Base-by-base conservation (phyloP, 2,888 invertebrate genomes). In the Cheiracanthium punctorium region DNA sequence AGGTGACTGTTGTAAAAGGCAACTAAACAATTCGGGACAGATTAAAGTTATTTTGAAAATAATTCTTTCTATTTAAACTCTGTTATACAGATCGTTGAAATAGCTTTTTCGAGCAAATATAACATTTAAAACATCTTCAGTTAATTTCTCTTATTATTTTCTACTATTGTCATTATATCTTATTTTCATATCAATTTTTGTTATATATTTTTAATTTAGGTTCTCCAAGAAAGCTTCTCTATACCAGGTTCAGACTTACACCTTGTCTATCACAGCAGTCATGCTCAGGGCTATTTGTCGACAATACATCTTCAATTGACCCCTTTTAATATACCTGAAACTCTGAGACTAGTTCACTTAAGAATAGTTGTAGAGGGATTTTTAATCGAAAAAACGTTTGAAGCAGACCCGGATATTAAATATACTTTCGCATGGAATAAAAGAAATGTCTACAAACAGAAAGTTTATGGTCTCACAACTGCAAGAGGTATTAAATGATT, bases 401-500 rank as follows among this genome's bases (percentile, higher is more conserved):
- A 98, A 92, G 98, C 99, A 0, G 98, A 98, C 92, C 97, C 98
- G 0, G 95, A 97, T 43, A 97, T 99, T 89, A 98, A 98, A 91
- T 98, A 97, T 92, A 98, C 97, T 0, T 99, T 98, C 91, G 96
- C 98, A 0, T 99, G 99, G 99, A 98, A 99, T 91, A 94, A 98
- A 84, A 93, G 97, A 67, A 99, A 99, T 91, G 97, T 98, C 0
- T 99, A 99, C 92, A 94, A 96, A 52, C 98, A 99, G 92, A 94
- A 97, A 88, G 98, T 99, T 8, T 98, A 98, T 90, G 99, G 99
- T 14, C 96, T 98, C 0, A 97, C 98, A 0, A 97, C 96, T 0
- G 98, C 98, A 0, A 94, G 96, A 96, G 90, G 88, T 58, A 58
- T 17, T 17, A 48, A 48, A 12, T n/a, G n/a, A n/a, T n/a, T n/a